Evolutionary conservation across 2,113 vertebrate species (phyloP).

Genomic region (Petrocephalus microphthalmus): DNA sequence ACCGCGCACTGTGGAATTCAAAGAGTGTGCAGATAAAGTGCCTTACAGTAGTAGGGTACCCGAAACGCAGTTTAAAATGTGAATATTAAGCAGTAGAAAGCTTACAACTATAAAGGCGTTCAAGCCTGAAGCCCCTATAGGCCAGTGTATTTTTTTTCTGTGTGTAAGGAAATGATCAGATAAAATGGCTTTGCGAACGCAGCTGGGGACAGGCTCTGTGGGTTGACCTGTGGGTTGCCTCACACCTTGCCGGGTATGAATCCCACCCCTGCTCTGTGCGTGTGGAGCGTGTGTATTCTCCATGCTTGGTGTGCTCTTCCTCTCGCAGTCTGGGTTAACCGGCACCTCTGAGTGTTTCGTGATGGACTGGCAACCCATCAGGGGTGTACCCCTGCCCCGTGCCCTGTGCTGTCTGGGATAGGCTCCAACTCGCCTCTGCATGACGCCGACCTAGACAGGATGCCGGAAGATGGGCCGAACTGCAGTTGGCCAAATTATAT

Average conservation of each 20-base stretch:
- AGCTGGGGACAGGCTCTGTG: neutral
- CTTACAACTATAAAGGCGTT: neutral
- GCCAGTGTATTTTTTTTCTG: neutral
- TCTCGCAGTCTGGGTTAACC: neutral
- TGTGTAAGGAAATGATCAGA: neutral
- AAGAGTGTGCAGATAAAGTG: neutral
- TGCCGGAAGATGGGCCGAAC: neutral
- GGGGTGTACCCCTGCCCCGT: neutral
- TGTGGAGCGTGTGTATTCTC: neutral
- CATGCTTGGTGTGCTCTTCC: neutral
- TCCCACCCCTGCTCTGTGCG: neutral
- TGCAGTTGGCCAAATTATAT: neutral
- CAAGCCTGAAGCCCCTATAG: neutral
- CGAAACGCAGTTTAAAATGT: neutral
- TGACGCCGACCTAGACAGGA: neutral
- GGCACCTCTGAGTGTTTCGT: neutral
- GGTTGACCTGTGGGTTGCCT: neutral
- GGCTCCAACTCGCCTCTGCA: neutral
- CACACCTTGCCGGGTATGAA: neutral
- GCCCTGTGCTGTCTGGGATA: neutral
- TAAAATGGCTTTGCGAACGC: neutral
- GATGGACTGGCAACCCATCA: neutral
- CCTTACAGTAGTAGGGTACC: neutral
- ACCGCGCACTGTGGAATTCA: neutral
- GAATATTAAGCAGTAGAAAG: neutral